Base-by-base conservation (phyloP, 2,888 invertebrate genomes). In the Mythimna loreyi region DNA sequence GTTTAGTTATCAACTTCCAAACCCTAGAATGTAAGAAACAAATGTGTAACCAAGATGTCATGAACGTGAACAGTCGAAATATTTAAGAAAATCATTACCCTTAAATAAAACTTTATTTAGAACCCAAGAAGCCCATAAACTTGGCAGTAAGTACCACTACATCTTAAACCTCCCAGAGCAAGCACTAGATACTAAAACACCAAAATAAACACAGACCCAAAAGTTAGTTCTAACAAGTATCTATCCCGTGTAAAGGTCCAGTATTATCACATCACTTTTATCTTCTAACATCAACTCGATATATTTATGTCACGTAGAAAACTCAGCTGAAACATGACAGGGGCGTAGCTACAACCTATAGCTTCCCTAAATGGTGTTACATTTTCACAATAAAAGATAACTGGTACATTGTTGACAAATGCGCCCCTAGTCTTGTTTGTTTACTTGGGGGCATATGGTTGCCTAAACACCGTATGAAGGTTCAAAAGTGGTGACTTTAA, bases 261-360 rank as follows among this genome's bases (percentile, higher is more conserved):
- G 16, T 36, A 67, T 47, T 28, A 59, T 59, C 16, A 8, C 49
- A 23, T 28, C 21, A 30, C 6, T 13, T 21, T 47, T 47, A 49
- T 33, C 66, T 50, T 19, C 33, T 33, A 2, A 33, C 21, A 33
- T 19, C 11, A 11, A 23, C 11, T 76, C 23, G 30, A 71, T 62
- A 62, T 58, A 77, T 77, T 66, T 66, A n/a, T 28, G 53, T 62
- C 79, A 66, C 75, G 53, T 45, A 8, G 16, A 47, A n/a, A 62
- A 53, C 58, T 62, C 45, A 16, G 28, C 50, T 58, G 13, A 30
- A 60, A 61, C 73, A 58, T 58, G 58, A 66, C 74, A 57, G 19
- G 13, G 23, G 36, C 23, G 40, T 49, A 52, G 45, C 36, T 66
- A 45, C 61, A 53, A 74, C 53, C 21, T n/a, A n/a, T n/a, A n/a